phyloP scores from a whole-genome alignment of 2,888 invertebrate species.

The Lasioglossum marginatum region DNA sequence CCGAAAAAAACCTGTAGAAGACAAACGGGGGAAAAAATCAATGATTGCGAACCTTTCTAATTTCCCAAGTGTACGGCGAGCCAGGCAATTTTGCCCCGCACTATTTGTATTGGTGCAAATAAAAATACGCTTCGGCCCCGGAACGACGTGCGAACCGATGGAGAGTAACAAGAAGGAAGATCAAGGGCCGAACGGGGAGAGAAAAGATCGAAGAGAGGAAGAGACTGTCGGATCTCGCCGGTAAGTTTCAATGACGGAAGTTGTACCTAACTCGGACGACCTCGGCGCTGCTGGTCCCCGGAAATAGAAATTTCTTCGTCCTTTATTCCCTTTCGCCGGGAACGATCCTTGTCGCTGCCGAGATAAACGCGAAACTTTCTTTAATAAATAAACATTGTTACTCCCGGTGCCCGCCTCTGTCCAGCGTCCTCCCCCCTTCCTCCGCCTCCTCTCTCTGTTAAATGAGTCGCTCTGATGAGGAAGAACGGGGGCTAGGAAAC shows the following conservation, averaged over 20 bases:
- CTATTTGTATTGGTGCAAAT: constrained; percentile 52
- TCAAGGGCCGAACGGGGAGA: background rate
- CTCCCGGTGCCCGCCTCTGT: background rate
- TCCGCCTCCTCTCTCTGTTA: background rate
- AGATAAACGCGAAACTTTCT: constrained; percentile 50
- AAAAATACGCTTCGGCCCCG: constrained; percentile 59
- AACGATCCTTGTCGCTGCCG: constrained; percentile 26
- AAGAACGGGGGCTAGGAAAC: background rate
- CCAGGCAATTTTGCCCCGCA: constrained; percentile 48
- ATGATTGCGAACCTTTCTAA: constrained; percentile 72
- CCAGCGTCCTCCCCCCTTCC: background rate
- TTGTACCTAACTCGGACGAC: constrained; percentile 60
- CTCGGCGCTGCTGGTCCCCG: background rate
- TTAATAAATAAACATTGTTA: constrained; percentile 56
- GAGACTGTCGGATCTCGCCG: constrained; percentile 30
- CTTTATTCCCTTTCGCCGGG: constrained; percentile 30
- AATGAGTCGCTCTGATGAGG: constrained; percentile 21
- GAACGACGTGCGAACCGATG: constrained; percentile 55
- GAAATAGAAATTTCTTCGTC: constrained; percentile 50
- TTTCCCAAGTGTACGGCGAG: constrained; percentile 75
- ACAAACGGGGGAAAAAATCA: constrained; percentile 68
- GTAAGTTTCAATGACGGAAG: constrained; percentile 73
- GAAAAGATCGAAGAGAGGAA: background rate
- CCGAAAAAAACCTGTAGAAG: constrained; percentile 14
- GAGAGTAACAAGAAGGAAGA: constrained; percentile 49